phyloP scores from a whole-genome alignment of 2,113 vertebrate genomes.

The Danionella cerebrum region DNA sequence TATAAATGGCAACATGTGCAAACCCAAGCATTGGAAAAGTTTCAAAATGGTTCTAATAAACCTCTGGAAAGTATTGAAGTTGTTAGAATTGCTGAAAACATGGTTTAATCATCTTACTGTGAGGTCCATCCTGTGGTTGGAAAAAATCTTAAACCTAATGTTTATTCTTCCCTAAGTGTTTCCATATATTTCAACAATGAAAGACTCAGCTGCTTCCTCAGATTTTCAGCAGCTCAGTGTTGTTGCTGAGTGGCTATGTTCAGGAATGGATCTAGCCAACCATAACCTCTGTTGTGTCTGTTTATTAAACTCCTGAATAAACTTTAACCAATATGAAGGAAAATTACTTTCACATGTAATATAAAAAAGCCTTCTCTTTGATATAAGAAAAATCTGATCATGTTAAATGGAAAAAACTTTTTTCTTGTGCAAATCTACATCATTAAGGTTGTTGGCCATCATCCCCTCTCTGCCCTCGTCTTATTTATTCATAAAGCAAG shows the following conservation, averaged over 20 bases:
- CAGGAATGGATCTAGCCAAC: not conserved
- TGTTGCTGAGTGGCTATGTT: not conserved
- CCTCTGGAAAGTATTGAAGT: constrained; percentile 1
- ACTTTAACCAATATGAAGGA: not conserved
- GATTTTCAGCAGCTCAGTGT: not conserved
- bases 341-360: not conserved
- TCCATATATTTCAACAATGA: constrained; percentile 17
- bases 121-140: constrained; percentile 10
- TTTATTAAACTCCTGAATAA: constrained; percentile 7
- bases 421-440: constrained; percentile 1
- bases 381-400: too few species aligned
- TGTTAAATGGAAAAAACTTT: too few species aligned
- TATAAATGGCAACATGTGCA: constrained; percentile 1
- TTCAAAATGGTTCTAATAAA: constrained; percentile 5
- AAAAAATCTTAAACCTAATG: constrained; percentile 22
- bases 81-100: constrained; percentile 15
- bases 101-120: constrained; percentile 9
- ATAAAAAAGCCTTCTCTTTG: too few species aligned
- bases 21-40: constrained; percentile 4
- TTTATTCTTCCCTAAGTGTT: constrained; percentile 16
- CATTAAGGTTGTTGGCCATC: not conserved
- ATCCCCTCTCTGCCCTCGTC: not conserved
- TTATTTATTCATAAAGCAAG: not conserved
- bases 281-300: not conserved
- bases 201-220: not conserved